These are phyloP conservation scores for Dryobota labecula DNA, from an alignment of 2,888 invertebrate species.

Conservation along the genomic window DNA sequence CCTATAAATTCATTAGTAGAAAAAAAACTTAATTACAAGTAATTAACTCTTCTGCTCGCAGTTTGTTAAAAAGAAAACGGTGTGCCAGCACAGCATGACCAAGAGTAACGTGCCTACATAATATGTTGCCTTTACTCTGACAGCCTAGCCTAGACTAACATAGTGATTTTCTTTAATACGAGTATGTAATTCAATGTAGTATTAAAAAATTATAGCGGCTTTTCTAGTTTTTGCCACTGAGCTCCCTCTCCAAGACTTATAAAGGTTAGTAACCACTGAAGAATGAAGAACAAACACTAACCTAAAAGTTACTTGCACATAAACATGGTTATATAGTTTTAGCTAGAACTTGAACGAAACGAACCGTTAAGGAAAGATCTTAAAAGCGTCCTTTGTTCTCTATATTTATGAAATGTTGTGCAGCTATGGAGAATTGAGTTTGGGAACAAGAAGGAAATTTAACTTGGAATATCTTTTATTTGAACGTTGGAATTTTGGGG, in stretches of 20 bases:
- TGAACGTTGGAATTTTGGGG: conserved; percentile 41
- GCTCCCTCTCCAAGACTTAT: conserved; percentile 42
- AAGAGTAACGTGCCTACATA: conserved; percentile 16
- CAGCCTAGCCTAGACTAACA: conserved; percentile 4
- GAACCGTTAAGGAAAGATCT: conserved; percentile 57
- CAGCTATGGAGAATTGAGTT: conserved; percentile 52
- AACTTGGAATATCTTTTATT: conserved; percentile 55
- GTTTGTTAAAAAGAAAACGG: conserved; percentile 30
- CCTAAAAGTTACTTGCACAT: conserved; percentile 48
- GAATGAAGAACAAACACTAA: conserved; percentile 54
- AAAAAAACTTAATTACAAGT: conserved; percentile 11
- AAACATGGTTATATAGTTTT: conserved; percentile 53
- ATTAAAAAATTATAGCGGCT: conserved; percentile 38
- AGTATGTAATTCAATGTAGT: conserved; percentile 36
- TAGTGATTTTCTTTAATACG: conserved; percentile 12
- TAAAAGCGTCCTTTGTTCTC: conserved; percentile 63
- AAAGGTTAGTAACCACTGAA: conserved; percentile 37
- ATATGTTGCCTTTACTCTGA: conserved; percentile 11
- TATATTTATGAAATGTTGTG: conserved; percentile 60
- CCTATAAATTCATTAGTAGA: neutral
- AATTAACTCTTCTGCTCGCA: conserved; percentile 24
- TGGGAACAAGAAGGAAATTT: conserved; percentile 43
- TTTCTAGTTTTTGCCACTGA: conserved; percentile 32
- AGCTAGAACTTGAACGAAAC: conserved; percentile 55
- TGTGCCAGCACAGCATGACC: conserved; percentile 20